Percentiles rank a stretch among this genome's conserved stretches.
These are phyloP conservation scores for Dermochelys coriacea DNA, from an alignment of 2,797 vertebrate species.

Conservation along the genomic window DNA sequence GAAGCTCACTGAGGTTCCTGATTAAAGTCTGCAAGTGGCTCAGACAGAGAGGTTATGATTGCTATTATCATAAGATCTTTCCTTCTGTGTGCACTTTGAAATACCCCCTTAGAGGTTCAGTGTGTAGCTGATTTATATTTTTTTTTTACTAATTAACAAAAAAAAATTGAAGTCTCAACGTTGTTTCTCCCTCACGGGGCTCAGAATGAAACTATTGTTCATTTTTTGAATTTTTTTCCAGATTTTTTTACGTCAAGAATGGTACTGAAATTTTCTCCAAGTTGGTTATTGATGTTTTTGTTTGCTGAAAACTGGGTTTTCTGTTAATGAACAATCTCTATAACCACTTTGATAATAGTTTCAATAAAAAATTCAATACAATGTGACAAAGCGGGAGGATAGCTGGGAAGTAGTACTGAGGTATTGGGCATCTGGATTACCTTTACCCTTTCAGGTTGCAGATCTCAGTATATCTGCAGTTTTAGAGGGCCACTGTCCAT, in stretches of 20 bases:
- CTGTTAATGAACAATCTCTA: neutral
- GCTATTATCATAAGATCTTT: neutral
- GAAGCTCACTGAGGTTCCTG: neutral
- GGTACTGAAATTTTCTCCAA: neutral
- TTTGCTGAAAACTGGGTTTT: neutral
- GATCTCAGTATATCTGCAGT: fast-evolving
- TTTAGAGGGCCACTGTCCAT: neutral
- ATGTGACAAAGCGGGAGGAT: neutral
- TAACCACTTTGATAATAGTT: neutral
- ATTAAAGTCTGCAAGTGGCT: neutral
- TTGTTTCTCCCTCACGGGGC: neutral
- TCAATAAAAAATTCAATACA: neutral
- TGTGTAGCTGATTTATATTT: neutral
- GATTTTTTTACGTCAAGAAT: neutral
- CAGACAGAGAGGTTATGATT: neutral
- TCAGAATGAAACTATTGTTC: neutral
- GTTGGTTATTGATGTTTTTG: neutral
- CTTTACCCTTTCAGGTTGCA: neutral
- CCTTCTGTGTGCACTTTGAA: neutral
- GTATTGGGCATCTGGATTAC: neutral
- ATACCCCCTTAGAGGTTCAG: neutral
- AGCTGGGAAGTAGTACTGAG: neutral
- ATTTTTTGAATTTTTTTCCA: neutral
- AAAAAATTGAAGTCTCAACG: neutral
- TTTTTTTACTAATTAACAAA: neutral